A percentile compares a stretch with the other conserved stretches of the same genome.
Evolutionary conservation across 2,113 vertebrate species (phyloP).

Genomic region (Cyprinodon tularosa): DNA sequence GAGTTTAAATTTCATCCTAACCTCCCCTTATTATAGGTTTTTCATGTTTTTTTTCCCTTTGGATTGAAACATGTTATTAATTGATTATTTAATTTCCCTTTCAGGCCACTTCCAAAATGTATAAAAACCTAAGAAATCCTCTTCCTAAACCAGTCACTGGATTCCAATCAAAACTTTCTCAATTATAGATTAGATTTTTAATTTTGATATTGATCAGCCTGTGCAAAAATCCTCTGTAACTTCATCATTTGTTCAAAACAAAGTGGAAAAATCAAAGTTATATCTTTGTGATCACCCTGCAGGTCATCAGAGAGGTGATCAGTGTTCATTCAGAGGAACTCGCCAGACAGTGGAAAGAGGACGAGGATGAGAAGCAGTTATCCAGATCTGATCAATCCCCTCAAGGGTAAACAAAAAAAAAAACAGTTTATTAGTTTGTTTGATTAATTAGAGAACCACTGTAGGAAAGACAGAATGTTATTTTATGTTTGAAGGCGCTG

Average conservation of each 20-base stretch:
- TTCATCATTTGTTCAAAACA: background rate
- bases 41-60: no score
- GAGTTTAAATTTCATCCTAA: no score
- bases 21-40: no score
- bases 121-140: no score
- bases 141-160: no score
- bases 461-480: background rate
- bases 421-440: background rate
- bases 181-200: no score
- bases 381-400: slow-evolving; percentile 63
- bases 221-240: fast-evolving
- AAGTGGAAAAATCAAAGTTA: background rate
- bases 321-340: slow-evolving; percentile 93
- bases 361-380: slow-evolving; percentile 41
- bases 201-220: background rate
- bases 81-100: no score
- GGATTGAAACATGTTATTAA: no score
- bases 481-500: slow-evolving; percentile 42
- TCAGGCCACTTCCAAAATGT: no score
- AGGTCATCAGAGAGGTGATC: slow-evolving; percentile 97
- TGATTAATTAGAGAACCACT: background rate
- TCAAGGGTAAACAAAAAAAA: slow-evolving; percentile 73
- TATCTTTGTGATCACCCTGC: background rate
- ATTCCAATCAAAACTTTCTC: no score
- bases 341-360: slow-evolving; percentile 86